A percentile compares a stretch with the other conserved stretches of the same genome.
Evolutionary conservation across 2,797 vertebrate genomes (phyloP).

Genomic region (Sandelia bainsii): DNA sequence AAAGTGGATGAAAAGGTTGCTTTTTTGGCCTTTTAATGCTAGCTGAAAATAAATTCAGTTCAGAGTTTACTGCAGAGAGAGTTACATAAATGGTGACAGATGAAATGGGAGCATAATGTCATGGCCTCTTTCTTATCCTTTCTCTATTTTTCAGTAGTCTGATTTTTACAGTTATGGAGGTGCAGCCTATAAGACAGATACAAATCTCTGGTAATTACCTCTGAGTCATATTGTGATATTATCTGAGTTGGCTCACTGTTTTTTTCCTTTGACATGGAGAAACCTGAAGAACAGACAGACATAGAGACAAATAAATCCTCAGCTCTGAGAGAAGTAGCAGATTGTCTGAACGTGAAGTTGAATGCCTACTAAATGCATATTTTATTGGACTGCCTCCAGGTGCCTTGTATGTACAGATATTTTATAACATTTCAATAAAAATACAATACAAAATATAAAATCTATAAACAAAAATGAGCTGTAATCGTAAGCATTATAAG

Average conservation of each 20-base stretch:
- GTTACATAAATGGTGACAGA: conserved; percentile 18
- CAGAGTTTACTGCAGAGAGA: conserved; percentile 16
- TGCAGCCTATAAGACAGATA: conserved; percentile 59
- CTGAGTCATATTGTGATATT: conserved; percentile 74
- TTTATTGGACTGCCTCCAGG: too few relatives aligned
- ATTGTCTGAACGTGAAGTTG: neutral
- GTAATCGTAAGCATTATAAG: too few relatives aligned
- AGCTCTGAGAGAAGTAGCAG: conserved; percentile 11
- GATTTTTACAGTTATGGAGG: conserved; percentile 63
- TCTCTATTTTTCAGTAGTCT: conserved; percentile 47
- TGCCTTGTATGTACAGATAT: too few relatives aligned
- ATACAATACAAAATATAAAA: too few relatives aligned
- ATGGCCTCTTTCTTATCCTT: conserved; percentile 33
- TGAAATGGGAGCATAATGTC: conserved; percentile 43
- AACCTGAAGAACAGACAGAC: conserved; percentile 29
- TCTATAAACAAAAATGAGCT: too few relatives aligned
- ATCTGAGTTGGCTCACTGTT: conserved; percentile 62
- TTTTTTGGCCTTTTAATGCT: conserved; percentile 9
- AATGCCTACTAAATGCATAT: too few relatives aligned
- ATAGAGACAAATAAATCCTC: conserved; percentile 11
- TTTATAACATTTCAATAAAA: too few relatives aligned
- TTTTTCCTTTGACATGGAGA: conserved; percentile 67
- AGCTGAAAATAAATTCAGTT: conserved; percentile 15
- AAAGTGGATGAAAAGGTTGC: neutral
- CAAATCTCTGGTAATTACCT: conserved; percentile 71